A percentile compares a stretch with the other conserved stretches of the same genome.
Conservation (phyloP, 2,888 invertebrate species). For the Linyphia triangularis region DNA sequence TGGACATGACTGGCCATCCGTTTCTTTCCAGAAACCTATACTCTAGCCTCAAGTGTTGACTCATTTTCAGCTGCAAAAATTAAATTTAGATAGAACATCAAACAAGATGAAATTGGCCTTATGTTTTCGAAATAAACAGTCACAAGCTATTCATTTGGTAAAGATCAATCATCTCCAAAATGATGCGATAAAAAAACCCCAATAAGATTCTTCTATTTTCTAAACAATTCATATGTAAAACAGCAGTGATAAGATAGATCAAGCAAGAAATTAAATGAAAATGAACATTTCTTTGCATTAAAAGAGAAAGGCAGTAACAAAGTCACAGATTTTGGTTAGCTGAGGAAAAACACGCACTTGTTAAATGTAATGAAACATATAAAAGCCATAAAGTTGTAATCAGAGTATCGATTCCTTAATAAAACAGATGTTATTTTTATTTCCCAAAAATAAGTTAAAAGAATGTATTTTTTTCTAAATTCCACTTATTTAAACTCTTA, state of each 20-base stretch:
- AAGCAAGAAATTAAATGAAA: too few species aligned
- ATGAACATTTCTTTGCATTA: too few species aligned
- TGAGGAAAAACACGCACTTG: background rate
- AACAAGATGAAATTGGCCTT: background rate
- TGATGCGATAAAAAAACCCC: too few species aligned
- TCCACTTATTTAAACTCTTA: too few species aligned
- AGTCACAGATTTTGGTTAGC: background rate
- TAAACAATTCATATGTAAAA: too few species aligned
- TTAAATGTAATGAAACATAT: background rate
- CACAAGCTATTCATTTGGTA: background rate
- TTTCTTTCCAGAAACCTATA: constrained; percentile 78
- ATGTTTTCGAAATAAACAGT: background rate
- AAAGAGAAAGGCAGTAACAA: too few species aligned
- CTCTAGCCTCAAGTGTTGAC: constrained; percentile 55
- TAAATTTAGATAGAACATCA: background rate
- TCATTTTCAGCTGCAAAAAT: constrained; percentile 62
- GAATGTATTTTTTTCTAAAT: background rate
- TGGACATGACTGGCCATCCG: constrained; percentile 78
- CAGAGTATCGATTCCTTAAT: too few species aligned
- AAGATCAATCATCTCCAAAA: background rate
- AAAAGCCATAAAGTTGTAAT: too few species aligned
- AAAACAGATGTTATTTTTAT: too few species aligned
- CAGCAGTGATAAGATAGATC: too few species aligned
- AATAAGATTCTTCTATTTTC: too few species aligned
- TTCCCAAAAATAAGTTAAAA: too few species aligned